Evolutionary conservation across 64 coral and sea anemone species (phyloP).

Genomic region (Orbicella faveolata): DNA sequence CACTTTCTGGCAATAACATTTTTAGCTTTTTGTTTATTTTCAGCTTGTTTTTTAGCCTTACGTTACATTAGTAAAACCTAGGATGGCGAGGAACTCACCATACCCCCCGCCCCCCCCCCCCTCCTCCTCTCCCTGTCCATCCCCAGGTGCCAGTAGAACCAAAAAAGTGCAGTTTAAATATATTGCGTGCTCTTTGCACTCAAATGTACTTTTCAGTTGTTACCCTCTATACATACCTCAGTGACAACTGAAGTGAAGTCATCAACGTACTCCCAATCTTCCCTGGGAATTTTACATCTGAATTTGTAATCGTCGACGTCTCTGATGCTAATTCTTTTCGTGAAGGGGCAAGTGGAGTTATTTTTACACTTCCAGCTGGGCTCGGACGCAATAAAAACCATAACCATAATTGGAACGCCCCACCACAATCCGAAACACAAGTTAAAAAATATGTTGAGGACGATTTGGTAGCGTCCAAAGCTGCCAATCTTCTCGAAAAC

Average conservation of each 20-base stretch:
- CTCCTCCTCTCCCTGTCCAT: too few relatives aligned
- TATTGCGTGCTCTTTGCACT: not conserved
- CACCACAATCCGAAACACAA: not conserved
- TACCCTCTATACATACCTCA: not conserved
- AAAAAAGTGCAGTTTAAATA: not conserved
- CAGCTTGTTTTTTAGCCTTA: too few relatives aligned
- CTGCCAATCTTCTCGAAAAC: constrained; percentile 50
- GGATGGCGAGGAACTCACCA: too few relatives aligned
- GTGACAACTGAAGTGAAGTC: constrained; percentile 23
- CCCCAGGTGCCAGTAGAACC: too few relatives aligned
- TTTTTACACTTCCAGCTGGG: constrained; percentile 7
- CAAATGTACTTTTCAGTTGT: not conserved
- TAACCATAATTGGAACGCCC: not conserved
- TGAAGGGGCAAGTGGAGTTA: constrained; percentile 40
- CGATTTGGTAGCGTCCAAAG: constrained; percentile 25
- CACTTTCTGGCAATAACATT: too few relatives aligned
- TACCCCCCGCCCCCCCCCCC: too few relatives aligned
- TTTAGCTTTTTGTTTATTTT: too few relatives aligned
- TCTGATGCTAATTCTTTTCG: not conserved
- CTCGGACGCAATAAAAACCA: constrained; percentile 8
- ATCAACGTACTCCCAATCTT: constrained; percentile 54
- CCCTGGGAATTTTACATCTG: constrained; percentile 52
- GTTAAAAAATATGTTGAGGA: not conserved
- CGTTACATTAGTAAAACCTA: too few relatives aligned
- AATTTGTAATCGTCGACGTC: constrained; percentile 23